Percentiles rank a stretch among this genome's conserved stretches.
phyloP scores from a whole-genome alignment of 2,113 vertebrate genomes.

The Sapajus apella region DNA sequence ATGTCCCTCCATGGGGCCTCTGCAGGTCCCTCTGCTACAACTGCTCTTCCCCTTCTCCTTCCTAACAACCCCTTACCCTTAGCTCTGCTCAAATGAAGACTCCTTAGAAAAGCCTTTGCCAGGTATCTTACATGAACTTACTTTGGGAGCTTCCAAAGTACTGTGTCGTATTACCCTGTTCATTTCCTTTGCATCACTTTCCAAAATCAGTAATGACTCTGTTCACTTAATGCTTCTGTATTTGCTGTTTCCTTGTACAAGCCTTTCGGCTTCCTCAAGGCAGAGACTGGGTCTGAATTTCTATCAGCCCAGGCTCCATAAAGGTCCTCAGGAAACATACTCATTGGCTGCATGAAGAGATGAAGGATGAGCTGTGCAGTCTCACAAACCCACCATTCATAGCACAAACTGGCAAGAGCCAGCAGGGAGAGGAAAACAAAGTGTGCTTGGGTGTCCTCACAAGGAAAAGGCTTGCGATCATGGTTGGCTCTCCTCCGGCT shows the following conservation, averaged over 20 bases:
- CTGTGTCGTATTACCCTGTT: neutral
- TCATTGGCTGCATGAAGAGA: neutral
- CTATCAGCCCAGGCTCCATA: too few species aligned
- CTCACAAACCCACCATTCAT: neutral
- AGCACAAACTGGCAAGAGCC: accelerated
- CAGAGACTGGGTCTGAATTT: neutral
- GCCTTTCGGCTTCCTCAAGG: too few species aligned
- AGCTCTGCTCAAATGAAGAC: neutral
- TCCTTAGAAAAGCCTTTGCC: neutral
- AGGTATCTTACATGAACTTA: neutral
- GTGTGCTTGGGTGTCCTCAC: neutral
- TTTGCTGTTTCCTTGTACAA: neutral
- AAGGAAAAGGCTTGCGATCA: neutral
- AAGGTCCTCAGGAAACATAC: neutral
- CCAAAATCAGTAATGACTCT: neutral
- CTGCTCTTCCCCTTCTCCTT: neutral
- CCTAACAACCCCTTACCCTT: too few species aligned
- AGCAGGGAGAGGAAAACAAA: accelerated
- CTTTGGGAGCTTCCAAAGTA: neutral
- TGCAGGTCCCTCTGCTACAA: neutral
- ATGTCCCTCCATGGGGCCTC: neutral
- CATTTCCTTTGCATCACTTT: neutral
- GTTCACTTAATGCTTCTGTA: neutral
- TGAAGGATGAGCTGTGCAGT: neutral
- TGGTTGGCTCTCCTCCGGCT: neutral